These are phyloP conservation scores for Sceloporus tristichus DNA, from an alignment of 2,113 vertebrate genomes.

Conservation along the genomic window DNA sequence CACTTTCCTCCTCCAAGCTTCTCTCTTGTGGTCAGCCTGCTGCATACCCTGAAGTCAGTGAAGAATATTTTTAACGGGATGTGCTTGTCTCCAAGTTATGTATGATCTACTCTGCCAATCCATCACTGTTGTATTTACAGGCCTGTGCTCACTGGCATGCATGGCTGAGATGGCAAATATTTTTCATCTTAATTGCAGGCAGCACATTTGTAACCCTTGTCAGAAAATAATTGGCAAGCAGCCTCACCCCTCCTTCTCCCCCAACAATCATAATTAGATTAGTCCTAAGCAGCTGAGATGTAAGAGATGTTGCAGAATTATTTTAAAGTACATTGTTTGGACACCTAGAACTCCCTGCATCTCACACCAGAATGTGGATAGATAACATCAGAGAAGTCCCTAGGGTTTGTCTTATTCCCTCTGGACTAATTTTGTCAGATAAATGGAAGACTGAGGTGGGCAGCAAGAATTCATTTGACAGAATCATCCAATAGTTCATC, in stretches of 20 bases:
- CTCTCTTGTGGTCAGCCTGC: not conserved
- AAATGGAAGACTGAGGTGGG: not conserved
- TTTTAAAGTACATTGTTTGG: not conserved
- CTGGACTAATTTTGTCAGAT: constrained; percentile 40
- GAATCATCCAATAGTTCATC: too few species aligned
- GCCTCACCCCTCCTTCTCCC: not conserved
- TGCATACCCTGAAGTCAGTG: not conserved
- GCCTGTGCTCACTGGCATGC: not conserved
- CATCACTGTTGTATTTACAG: not conserved
- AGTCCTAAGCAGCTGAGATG: constrained; percentile 16
- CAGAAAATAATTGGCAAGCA: constrained; percentile 10
- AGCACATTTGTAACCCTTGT: constrained; percentile 35
- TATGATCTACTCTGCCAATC: not conserved
- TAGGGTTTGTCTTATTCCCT: constrained; percentile 20
- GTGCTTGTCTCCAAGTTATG: not conserved
- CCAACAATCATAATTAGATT: not conserved
- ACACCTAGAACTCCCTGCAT: not conserved
- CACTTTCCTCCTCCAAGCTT: not conserved
- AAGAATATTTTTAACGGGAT: constrained; percentile 4
- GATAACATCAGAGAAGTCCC: constrained; percentile 1
- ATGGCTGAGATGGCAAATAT: not conserved
- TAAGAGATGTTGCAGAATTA: not conserved
- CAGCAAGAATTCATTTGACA: not conserved
- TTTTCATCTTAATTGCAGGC: constrained; percentile 32
- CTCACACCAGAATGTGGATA: constrained; percentile 10